Conservation (phyloP, 53 echinoderm and acorn worm species). For the Echinarachnius parma region DNA sequence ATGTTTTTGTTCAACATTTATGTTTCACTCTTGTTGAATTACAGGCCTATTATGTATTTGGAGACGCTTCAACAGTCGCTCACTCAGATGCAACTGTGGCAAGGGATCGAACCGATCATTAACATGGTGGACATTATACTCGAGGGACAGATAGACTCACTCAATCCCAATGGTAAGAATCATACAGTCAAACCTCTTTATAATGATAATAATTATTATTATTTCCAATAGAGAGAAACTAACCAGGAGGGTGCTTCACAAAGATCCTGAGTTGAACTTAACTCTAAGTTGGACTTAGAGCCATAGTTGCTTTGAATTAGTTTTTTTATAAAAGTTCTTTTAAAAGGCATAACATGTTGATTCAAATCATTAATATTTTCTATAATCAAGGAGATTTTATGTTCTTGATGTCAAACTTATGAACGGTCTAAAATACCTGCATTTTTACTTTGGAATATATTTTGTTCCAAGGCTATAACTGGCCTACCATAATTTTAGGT, state of each 20-base stretch:
- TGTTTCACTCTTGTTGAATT: too few species aligned
- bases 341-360: too few species aligned
- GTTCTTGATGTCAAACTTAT: too few species aligned
- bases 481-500: too few species aligned
- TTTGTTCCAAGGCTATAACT: too few species aligned
- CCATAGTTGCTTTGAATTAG: too few species aligned
- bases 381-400: too few species aligned
- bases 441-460: too few species aligned
- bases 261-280: background rate
- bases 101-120: conserved; percentile 46
- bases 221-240: background rate
- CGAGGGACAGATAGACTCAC: conserved; percentile 24
- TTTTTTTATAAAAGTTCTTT: too few species aligned
- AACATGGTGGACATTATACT: conserved; percentile 51
- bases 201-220: background rate
- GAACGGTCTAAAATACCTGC: too few species aligned
- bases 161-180: conserved; percentile 49
- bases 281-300: background rate
- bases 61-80: conserved; percentile 19
- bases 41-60: conserved; percentile 19
- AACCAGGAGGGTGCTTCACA: background rate
- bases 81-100: conserved; percentile 39
- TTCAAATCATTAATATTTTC: too few species aligned
- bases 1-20: background rate
- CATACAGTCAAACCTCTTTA: too few species aligned